Percentiles rank a stretch among this genome's conserved stretches.
Conservation (phyloP, 2,113 vertebrate genomes). For the Hippolais icterina region DNA sequence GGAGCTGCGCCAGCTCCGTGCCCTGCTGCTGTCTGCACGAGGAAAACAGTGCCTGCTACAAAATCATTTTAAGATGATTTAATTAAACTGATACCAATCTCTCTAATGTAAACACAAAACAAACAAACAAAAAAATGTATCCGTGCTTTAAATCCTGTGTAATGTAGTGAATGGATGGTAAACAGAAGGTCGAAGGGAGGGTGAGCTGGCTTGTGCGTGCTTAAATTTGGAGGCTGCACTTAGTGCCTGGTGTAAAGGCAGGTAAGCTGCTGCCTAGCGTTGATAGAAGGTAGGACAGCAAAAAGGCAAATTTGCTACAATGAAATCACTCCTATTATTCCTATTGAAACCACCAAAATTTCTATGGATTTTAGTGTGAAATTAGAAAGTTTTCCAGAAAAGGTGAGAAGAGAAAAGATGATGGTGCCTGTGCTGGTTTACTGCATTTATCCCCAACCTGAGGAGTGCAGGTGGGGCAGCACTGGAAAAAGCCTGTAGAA, state of each 20-base stretch:
- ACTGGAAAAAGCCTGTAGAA: background rate
- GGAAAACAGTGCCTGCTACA: background rate
- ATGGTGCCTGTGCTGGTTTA: background rate
- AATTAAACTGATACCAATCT: conserved; percentile 58
- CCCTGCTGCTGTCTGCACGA: background rate
- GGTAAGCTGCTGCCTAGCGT: background rate
- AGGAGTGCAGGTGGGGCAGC: background rate
- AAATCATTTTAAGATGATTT: background rate
- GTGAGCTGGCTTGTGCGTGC: background rate
- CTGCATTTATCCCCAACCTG: background rate
- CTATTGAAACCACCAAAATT: background rate
- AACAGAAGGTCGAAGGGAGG: background rate
- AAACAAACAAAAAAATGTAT: background rate
- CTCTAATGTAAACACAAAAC: conserved; percentile 2
- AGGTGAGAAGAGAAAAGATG: background rate
- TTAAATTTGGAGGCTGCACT: background rate
- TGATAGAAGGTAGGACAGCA: background rate
- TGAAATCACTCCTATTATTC: background rate
- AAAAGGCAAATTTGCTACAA: background rate
- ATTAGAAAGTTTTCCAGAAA: background rate
- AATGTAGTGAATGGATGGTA: background rate
- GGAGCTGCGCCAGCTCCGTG: fast-evolving
- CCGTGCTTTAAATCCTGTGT: background rate
- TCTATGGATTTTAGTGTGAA: background rate
- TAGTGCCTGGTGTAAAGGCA: background rate